Conservation (phyloP, 2,888 invertebrate species). For the Trisateles emortualis region DNA sequence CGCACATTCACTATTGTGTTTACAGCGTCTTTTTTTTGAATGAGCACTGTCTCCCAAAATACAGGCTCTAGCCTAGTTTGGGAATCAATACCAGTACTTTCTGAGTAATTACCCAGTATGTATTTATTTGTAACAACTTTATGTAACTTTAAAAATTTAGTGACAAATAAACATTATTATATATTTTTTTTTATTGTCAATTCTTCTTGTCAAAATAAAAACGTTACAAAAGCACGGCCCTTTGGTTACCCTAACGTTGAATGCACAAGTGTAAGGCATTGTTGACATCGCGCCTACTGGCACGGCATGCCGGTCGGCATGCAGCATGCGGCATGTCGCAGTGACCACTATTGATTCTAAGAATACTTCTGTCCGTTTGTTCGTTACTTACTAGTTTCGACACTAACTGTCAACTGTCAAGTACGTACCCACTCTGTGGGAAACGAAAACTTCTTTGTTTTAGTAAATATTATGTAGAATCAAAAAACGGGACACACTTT, state of each 20-base stretch:
- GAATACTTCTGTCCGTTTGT: constrained; percentile 53
- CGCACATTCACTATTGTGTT: too few species aligned
- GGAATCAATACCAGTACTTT: too few species aligned
- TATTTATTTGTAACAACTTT: too few species aligned
- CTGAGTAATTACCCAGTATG: too few species aligned
- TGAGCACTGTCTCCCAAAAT: too few species aligned
- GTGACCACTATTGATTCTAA: constrained; percentile 52
- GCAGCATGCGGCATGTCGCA: constrained; percentile 31
- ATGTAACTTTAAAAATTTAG: too few species aligned
- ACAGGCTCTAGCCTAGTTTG: too few species aligned
- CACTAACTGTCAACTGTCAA: constrained; percentile 49
- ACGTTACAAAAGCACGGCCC: too few species aligned
- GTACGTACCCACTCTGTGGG: constrained; percentile 36
- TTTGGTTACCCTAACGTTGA: constrained; percentile 4
- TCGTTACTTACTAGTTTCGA: constrained; percentile 42
- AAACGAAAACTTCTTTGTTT: constrained; percentile 44
- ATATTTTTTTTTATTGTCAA: background rate
- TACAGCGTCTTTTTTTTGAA: too few species aligned
- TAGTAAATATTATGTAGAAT: constrained; percentile 5
- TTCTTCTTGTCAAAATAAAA: background rate
- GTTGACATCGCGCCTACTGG: constrained; percentile 67
- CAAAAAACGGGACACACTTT: background rate
- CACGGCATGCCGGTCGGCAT: constrained; percentile 31
- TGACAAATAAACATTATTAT: too few species aligned
- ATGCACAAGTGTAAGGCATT: constrained; percentile 18